Evolutionary conservation across 2,888 invertebrate genomes (phyloP).

Genomic region (Nebria salina): DNA sequence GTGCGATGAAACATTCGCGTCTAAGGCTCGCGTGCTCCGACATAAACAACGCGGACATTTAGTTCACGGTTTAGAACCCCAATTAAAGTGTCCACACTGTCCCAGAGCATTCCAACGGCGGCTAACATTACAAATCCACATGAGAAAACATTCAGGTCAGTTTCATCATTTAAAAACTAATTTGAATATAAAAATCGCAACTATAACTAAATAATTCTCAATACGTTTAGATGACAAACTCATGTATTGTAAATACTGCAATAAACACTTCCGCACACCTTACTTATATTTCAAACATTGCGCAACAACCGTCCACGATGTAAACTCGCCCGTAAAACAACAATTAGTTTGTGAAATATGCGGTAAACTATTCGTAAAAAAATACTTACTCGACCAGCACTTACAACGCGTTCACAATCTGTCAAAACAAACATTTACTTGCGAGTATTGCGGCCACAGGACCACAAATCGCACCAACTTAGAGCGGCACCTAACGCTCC

Average conservation of each 20-base stretch:
- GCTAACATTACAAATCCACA: constrained; percentile 50
- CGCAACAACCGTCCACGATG: constrained; percentile 51
- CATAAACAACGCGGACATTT: constrained; percentile 52
- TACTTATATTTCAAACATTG: constrained; percentile 52
- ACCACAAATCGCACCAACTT: constrained; percentile 57
- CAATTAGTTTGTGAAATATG: constrained; percentile 56
- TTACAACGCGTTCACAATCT: constrained; percentile 56
- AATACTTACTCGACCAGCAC: constrained; percentile 57
- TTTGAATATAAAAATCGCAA: not conserved
- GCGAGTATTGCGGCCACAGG: constrained; percentile 57
- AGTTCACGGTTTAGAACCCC: constrained; percentile 51
- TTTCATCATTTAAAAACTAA: not conserved
- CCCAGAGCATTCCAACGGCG: constrained; percentile 50
- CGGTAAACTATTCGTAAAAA: constrained; percentile 56
- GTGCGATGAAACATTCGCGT: constrained; percentile 57
- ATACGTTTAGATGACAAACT: constrained; percentile 47
- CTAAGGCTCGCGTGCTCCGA: constrained; percentile 53
- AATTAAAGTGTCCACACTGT: constrained; percentile 52
- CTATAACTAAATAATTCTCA: not conserved
- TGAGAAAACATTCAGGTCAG: constrained; percentile 50
- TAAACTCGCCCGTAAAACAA: constrained; percentile 52
- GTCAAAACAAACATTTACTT: constrained; percentile 54
- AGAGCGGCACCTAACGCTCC: constrained; percentile 57
- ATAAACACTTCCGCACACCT: constrained; percentile 51
- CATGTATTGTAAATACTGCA: constrained; percentile 52